Evolutionary conservation across 2,113 vertebrate genomes (phyloP), one percentile per base, ranked within the genome.

Genomic region (Coryphaenoides rupestris): DNA sequence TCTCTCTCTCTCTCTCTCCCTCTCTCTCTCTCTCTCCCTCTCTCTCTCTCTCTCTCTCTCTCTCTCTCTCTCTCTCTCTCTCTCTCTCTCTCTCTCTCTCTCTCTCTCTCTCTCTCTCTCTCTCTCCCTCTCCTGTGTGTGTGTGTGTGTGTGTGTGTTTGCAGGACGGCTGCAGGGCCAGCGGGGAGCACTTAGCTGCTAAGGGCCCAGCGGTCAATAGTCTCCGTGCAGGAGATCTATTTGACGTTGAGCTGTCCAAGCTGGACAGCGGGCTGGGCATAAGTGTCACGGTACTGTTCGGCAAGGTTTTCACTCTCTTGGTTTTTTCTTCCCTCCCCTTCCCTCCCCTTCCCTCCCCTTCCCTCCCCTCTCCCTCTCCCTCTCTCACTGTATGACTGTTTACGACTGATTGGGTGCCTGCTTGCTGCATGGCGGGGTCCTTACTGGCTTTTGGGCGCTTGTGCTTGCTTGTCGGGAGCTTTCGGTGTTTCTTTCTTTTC

Each of bases 241-340:
- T 94, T 95, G 95, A 98, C 89, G 89, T 97, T 91, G 92, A 94
- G 90, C 93, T 99, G 93, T 91, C 93, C 84, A 99, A 99, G 95
- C 93, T 90, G 89, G 95, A 96, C 91, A 96, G 94, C 92, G 93
- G 95, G 93, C 93, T 99, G 95, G 97, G 97, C 88, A 95, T 99
- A 96, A 99, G 95, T 96, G 96, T 99, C 94, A 99, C 97, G 97
- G 97, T 98, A 99, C 97, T 99, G 96, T 99, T 98, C 89, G 94
- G 92, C 93, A 98, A 99, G 96, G 96, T 98, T 99, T 98, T 94
- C 88, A 91, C 83, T 88, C 79, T 89, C 81, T 89, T 85, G 79
- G 88, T 81, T 92, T 92, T 62, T 83, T 85, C 58, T 47, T 40
- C 33, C 33, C 33, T 12, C 33, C 33, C 33, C 33, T 40, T 40